Evolutionary conservation across 2,113 vertebrate genomes (phyloP), one percentile per base, ranked within the genome.

Genomic region (Sorex fumeus): DNA sequence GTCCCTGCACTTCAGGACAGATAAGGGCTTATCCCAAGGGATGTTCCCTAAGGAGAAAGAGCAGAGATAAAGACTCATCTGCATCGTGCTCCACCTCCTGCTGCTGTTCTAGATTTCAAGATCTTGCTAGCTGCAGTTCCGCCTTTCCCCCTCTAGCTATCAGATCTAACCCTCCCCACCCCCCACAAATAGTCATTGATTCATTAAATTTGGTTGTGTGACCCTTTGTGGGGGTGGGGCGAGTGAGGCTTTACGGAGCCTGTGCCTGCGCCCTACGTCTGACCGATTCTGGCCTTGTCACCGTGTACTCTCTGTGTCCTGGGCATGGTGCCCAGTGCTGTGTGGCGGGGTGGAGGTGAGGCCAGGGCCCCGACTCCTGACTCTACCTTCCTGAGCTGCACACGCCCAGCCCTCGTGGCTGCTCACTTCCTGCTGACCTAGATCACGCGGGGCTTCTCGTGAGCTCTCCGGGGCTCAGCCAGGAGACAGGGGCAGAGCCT

Each of bases 181-280:
- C 40, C 40, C 40, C n/a, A 57, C 15, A 90, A 78, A 53, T 90
- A 62, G 64, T 79, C 90, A 91, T 70, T 83, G 77, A 79, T 91
- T 66, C 76, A n/a, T 88, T 92, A 90, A 81, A 95, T 75, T 72
- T 77, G 75, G 60, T 80, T 53, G 40, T 30, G 8, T 79, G 93
- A 85, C 79, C n/a, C 64, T 79, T 40, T 87, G 53, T 32, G 74
- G 53, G 72, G 76, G 60, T 36, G 27, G 12, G 76, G 18, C 21
- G 40, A 71, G 62, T 34, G 43, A 82, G 11, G 11, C 40, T 88
- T 36, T 10, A n/a, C 15, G 78, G 64, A 4, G 34, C 27, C n/a
- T n/a, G n/a, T n/a, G n/a, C n/a, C n/a, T n/a, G n/a, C n/a, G 69
- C 21, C 36, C 53, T n/a, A 69, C 9, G 40, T 89, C 36, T 30